A percentile compares a stretch with the other conserved stretches of the same genome.
Conservation (phyloP, 2,113 vertebrate genomes). For the Paracyprichromis sp. region DNA sequence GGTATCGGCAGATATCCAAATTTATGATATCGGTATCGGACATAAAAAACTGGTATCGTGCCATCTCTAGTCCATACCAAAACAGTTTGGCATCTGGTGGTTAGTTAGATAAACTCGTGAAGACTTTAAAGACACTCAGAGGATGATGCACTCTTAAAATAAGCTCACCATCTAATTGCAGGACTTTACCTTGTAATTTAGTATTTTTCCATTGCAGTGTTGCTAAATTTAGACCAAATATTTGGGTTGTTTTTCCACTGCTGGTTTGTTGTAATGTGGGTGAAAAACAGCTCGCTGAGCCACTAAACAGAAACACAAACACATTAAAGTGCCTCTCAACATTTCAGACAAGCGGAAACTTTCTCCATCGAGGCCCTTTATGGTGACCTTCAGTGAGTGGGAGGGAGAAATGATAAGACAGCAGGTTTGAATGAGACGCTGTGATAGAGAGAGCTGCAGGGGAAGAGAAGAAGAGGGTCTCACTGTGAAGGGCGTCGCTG, state of each 20-base stretch:
- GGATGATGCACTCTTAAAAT: neutral
- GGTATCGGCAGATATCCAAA: too few relatives aligned
- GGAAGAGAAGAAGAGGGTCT: neutral
- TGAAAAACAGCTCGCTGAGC: neutral
- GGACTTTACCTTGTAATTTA: neutral
- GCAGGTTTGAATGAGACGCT: neutral
- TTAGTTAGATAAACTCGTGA: neutral
- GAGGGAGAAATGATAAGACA: neutral
- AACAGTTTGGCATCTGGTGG: neutral
- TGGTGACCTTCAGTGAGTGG: neutral
- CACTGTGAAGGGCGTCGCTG: neutral
- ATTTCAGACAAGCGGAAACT: neutral
- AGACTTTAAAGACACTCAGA: neutral
- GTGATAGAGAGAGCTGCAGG: neutral
- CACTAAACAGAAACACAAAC: neutral
- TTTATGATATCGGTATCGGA: too few relatives aligned
- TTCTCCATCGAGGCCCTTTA: neutral
- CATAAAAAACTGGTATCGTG: too few relatives aligned
- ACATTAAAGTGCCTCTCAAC: neutral
- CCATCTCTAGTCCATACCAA: neutral
- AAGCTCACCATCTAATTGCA: neutral
- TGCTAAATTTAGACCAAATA: neutral
- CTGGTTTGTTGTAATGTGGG: neutral
- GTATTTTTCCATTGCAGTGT: neutral
- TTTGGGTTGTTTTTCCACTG: neutral